Evolutionary conservation across 2,113 vertebrate genomes (phyloP).

Genomic region (Eupsittula cactorum): DNA sequence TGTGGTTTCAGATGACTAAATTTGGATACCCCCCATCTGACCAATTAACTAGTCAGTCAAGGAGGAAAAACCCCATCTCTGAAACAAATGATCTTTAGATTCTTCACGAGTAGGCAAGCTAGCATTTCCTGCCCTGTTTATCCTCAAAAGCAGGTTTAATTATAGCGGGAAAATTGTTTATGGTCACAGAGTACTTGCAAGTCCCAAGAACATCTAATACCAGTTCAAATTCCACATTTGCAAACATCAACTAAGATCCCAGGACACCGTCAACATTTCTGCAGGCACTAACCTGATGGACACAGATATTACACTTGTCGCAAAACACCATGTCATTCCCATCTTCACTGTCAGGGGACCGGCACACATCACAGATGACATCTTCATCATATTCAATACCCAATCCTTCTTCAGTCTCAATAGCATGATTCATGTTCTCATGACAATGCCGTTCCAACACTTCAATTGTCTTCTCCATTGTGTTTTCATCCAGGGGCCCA

Average conservation of each 20-base stretch:
- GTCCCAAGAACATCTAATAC: background rate
- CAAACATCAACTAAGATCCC: background rate
- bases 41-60: background rate
- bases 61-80: background rate
- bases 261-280: background rate
- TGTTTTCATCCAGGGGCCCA: conserved; percentile 86
- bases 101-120: background rate
- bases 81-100: background rate
- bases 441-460: conserved; percentile 93
- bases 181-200: background rate
- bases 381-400: conserved; percentile 98
- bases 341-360: conserved; percentile 96
- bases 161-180: background rate
- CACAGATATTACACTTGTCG: conserved; percentile 98
- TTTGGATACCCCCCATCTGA: background rate
- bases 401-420: conserved; percentile 94
- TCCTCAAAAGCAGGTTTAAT: background rate
- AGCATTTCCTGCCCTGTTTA: background rate
- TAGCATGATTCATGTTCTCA: conserved; percentile 96
- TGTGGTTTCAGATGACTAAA: background rate
- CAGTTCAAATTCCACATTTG: background rate
- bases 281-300: conserved; percentile 88
- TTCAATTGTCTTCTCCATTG: conserved; percentile 93
- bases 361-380: conserved; percentile 98
- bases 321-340: conserved; percentile 99